phyloP scores from a whole-genome alignment of 2,797 vertebrate genomes.

The Ptychadena robeensis region DNA sequence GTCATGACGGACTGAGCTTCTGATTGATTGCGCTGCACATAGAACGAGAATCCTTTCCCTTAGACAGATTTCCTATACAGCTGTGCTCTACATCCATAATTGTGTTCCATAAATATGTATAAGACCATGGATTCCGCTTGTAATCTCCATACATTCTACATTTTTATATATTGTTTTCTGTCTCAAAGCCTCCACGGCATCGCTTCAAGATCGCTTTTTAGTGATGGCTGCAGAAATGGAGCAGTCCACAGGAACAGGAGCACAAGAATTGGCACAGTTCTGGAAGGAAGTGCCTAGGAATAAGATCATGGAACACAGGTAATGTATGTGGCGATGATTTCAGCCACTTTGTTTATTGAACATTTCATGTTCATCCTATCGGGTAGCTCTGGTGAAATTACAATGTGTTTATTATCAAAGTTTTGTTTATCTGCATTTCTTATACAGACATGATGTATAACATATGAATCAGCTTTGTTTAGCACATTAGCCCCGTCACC shows the following conservation, averaged over 20 bases:
- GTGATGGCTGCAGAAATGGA: conserved; percentile 97
- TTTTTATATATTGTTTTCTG: background rate
- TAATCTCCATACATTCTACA: conserved; percentile 9
- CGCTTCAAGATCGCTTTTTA: conserved; percentile 91
- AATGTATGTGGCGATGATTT: background rate
- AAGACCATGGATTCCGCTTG: background rate
- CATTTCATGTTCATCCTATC: no score
- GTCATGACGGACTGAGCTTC: background rate
- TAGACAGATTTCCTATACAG: background rate
- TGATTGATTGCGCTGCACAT: conserved; percentile 44
- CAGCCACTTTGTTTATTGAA: no score
- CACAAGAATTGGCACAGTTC: conserved; percentile 87
- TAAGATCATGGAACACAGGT: conserved; percentile 95
- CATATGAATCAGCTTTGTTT: no score
- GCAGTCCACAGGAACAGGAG: conserved; percentile 70
- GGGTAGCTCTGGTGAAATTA: no score
- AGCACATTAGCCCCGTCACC: no score
- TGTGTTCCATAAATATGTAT: background rate
- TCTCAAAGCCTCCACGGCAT: conserved; percentile 84
- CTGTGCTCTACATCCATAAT: conserved; percentile 9
- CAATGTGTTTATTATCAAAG: no score
- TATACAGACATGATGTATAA: no score
- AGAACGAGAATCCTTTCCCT: background rate
- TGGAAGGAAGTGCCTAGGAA: conserved; percentile 91
- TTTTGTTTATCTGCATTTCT: no score